These are phyloP conservation scores for Cistogaster globosa DNA, from an alignment of 2,888 invertebrate genomes.

Conservation along the genomic window DNA sequence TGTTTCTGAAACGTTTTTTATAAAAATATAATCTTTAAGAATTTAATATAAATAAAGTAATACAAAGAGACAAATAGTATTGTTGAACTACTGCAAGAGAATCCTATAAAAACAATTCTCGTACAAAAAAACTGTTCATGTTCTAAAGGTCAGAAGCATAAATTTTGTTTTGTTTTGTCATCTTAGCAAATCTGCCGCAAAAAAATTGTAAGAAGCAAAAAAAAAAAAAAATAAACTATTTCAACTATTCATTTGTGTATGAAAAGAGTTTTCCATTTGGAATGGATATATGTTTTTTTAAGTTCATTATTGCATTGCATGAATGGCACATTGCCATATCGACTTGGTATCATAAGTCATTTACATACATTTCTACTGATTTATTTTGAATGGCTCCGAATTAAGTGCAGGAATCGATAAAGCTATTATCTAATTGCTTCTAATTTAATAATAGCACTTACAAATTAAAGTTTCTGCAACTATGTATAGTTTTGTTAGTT, in stretches of 20 bases:
- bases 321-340: too few species aligned
- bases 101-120: constrained; percentile 19
- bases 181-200: constrained; percentile 21
- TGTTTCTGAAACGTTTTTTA: constrained; percentile 36
- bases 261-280: neutral
- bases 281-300: neutral
- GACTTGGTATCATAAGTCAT: too few species aligned
- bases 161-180: constrained; percentile 65
- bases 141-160: constrained; percentile 67
- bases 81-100: constrained; percentile 26
- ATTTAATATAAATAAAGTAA: constrained; percentile 35
- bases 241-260: neutral
- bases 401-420: too few species aligned
- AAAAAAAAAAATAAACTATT: constrained; percentile 12
- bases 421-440: too few species aligned
- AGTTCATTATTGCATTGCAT: too few species aligned
- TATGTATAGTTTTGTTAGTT: too few species aligned
- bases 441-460: too few species aligned
- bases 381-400: too few species aligned
- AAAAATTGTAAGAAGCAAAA: neutral
- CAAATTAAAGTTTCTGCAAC: too few species aligned
- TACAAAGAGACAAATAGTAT: constrained; percentile 25
- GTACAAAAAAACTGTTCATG: constrained; percentile 30
- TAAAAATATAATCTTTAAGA: neutral
- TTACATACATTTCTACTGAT: too few species aligned